Base-by-base conservation (phyloP, 2,888 invertebrate genomes). In the Sphinx pinastri region DNA sequence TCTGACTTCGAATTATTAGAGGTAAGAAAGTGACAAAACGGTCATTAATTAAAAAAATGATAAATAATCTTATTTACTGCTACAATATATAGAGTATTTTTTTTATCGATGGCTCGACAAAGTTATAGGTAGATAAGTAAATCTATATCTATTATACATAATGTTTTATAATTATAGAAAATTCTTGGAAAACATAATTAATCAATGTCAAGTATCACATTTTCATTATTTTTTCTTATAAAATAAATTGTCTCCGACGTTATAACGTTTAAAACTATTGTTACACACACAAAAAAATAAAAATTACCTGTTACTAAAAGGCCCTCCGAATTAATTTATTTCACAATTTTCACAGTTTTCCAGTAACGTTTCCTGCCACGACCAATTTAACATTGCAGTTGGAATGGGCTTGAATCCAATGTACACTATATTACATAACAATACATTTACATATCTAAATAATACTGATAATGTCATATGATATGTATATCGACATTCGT, bases 401-500 rank as follows among this genome's bases (percentile, higher is more conserved):
- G 31, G 10, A 63, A 63, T 49, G 63, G 4, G 7, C 49, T 14
- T 7, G 19, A 12, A 49, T n/a, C 63, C 16, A 19, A 63, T 13
- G 47, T 63, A 19, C 63, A 63, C 19, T 8, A 13, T 10, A 63
- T 63, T 63, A 63, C 63, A 63, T 63, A 63, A 57, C 57, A 19
- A 47, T n/a, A 63, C 63, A 63, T 63, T 63, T 49, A 49, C 63
- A 63, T 63, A 63, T 63, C 63, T 63, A 63, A 63, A 63, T 63
- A 63, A 63, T 63, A 45, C 54, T 45, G 69, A 69, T 69, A 69
- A 31, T 68, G 69, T 69, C 69, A 69, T 54, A 25, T 69, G 38
- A 68, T 68, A 45, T 25, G 38, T 52, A 13, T 69, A 69, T 54
- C 69, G 54, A 54, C 60, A 54, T 31, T 38, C 25, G 54, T 51